A percentile compares a stretch with the other conserved stretches of the same genome.
These are phyloP conservation scores for Meiosimyza decipiens DNA, from an alignment of 2,888 invertebrate genomes.

Conservation along the genomic window DNA sequence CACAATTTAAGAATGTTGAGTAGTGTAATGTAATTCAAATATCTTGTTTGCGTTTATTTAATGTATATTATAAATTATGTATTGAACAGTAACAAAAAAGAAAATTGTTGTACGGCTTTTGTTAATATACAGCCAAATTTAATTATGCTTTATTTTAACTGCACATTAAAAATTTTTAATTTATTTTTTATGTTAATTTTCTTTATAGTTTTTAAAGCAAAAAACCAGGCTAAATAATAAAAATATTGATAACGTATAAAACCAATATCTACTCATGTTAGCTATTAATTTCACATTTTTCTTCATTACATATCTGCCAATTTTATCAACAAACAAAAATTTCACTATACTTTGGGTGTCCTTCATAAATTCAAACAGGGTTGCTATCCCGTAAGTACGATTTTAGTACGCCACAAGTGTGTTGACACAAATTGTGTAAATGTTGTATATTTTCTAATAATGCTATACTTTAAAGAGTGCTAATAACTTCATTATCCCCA, in stretches of 20 bases:
- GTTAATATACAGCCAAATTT: too few relatives aligned
- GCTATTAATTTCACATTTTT: constrained; percentile 19
- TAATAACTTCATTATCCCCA: background rate
- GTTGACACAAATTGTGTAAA: constrained; percentile 37
- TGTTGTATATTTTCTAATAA: constrained; percentile 29
- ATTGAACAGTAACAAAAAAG: too few relatives aligned
- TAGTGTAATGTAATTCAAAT: too few relatives aligned
- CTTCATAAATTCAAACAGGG: constrained; percentile 47
- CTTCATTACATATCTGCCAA: constrained; percentile 27
- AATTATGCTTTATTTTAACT: constrained; percentile 46
- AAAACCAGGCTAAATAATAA: too few relatives aligned
- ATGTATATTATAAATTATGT: too few relatives aligned
- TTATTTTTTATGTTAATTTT: constrained; percentile 2
- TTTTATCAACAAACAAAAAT: background rate
- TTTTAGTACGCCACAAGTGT: constrained; percentile 29
- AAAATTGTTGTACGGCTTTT: too few relatives aligned
- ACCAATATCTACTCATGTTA: background rate
- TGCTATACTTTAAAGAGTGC: background rate
- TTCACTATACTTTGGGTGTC: constrained; percentile 4
- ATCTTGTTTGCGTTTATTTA: too few relatives aligned
- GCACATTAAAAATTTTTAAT: constrained; percentile 45
- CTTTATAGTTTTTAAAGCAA: background rate
- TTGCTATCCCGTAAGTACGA: constrained; percentile 60
- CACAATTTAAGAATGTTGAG: too few relatives aligned
- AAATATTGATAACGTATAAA: too few relatives aligned